Base-by-base conservation (phyloP, 2,888 invertebrate species). In the Pseudanteris insignis region DNA sequence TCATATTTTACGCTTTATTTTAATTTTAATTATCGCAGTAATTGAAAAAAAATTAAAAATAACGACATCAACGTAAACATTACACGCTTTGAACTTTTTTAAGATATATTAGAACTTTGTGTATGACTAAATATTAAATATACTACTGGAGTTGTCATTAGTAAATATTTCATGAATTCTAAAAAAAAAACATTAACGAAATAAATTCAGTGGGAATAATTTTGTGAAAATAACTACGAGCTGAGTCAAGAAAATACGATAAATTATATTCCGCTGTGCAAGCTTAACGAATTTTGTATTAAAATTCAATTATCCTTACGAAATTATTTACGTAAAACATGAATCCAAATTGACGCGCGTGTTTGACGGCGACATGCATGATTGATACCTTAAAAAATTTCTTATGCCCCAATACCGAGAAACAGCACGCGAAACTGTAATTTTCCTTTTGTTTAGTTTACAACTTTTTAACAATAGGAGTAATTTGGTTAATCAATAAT, bases 311-410 rank as follows among this genome's bases (percentile, higher is more conserved):
- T 24, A 12, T 10, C 24, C 8, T 4, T 18, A 15, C 18, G 13
- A 15, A 13, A 41, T 41, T 41, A 30, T 15, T 30, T 25, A 12
- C 8, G 11, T 11, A 33, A 14, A 34, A 34, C 12, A 4, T 6
- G 7, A 26, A 34, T 15, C 14, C n/a, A 34, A 26, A 34, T 46
- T 28, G 13, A 11, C 18, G 13, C 34, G 11, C 34, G 15, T 33
- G 34, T 46, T 15, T 10, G 28, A 33, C 15, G 5, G 12, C 8
- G 9, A 28, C 25, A 36, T 47, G 21, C 29, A 47, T 29, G 37
- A 53, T 25, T 36, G 43, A 53, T 53, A 21, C 28, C 4, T 48
- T 30, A 21, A 32, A 48, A 48, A 13, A 21, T 38, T 37, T 32
- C 32, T 48, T 25, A 30, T 10, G n/a, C 5, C 29, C 2, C 10